Base-by-base conservation (phyloP, 2,113 vertebrate species). In the Prietella phreatophila region DNA sequence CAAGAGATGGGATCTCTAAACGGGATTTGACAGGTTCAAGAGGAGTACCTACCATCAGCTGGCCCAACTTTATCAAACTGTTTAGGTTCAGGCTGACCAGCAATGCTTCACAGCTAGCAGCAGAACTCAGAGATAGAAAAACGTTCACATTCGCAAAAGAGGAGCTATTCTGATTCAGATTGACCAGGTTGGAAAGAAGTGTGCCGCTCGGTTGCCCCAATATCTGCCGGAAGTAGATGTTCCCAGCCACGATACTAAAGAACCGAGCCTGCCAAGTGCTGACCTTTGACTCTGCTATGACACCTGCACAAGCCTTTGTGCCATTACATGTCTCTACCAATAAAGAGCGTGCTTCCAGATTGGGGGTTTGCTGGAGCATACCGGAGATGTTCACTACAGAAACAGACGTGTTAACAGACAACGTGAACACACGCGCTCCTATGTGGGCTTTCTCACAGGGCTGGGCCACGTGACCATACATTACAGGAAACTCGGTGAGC, bases 401-500 rank as follows among this genome's bases (percentile, higher is more conserved):
- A 4, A 7, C 14, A 5, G 88, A 82, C 7, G 42, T 15, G 8
- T 83, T 27, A 3, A 90, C 87, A 0, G 76, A 82, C 63, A 96
- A 93, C 0, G 27, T 86, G 82, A 93, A 95, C n/a, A 94, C 2
- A 0, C 71, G 89, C 0, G 89, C 42, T 75, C 96, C 96, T 0
- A 96, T 90, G 39, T 93, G 91, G 9, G 73, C 86, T 55, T 93
- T 91, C 56, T 90, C 89, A 82, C 96, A 96, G 22, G 95, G 95
- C 10, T 94, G 84, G 53, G 33, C 71, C 67, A 90, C 94, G 61
- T 94, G 94, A 55, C 95, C 95, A 1, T 93, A 95, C 94, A 94
- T 95, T 36, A 96, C 94, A 0, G 96, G 96, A 84, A 95, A 96
- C 50, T 89, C 75, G 0, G 91, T 94, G 14, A 96, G 75, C 42